These are phyloP conservation scores for Ectropis crepuscularia DNA, from an alignment of 2,888 invertebrate species.

Conservation along the genomic window DNA sequence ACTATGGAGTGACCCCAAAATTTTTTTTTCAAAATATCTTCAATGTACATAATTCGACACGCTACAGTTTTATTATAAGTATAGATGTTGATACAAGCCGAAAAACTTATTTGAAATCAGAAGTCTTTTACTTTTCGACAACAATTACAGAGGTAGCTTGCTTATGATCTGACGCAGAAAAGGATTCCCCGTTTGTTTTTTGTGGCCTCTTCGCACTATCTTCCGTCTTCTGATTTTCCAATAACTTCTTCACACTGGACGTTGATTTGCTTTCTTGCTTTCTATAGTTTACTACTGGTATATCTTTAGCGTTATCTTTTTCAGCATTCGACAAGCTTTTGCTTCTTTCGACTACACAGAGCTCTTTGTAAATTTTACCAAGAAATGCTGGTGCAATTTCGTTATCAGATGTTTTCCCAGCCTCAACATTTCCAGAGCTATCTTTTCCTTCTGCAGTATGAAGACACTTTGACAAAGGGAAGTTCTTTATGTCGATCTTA, in stretches of 20 bases:
- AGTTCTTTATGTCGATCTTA: slow-evolving; percentile 20
- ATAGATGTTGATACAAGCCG: too few relatives aligned
- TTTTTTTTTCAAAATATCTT: too few relatives aligned
- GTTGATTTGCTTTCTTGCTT: slow-evolving; percentile 38
- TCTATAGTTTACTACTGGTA: slow-evolving; percentile 31
- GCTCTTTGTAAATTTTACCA: slow-evolving; percentile 39
- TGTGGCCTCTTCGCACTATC: slow-evolving; percentile 11
- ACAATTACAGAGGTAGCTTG: neutral
- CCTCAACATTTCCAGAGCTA: slow-evolving; percentile 10
- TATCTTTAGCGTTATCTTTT: slow-evolving; percentile 30
- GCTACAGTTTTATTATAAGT: too few relatives aligned
- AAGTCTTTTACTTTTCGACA: slow-evolving; percentile 4
- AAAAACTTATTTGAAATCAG: neutral
- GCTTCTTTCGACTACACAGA: slow-evolving; percentile 21
- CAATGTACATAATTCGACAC: too few relatives aligned
- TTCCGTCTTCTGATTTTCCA: slow-evolving; percentile 9
- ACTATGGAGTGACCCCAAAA: too few relatives aligned
- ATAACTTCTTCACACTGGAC: slow-evolving; percentile 29
- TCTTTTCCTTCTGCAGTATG: slow-evolving; percentile 9
- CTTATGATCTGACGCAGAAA: neutral
- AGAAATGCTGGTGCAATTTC: slow-evolving; percentile 35
- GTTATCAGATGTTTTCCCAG: slow-evolving; percentile 10
- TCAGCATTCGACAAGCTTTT: slow-evolving; percentile 30
- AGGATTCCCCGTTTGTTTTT: neutral
- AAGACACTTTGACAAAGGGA: slow-evolving; percentile 5